Evolutionary conservation across 2,797 vertebrate genomes (phyloP).

Genomic region (Pseudochirops cupreus): DNA sequence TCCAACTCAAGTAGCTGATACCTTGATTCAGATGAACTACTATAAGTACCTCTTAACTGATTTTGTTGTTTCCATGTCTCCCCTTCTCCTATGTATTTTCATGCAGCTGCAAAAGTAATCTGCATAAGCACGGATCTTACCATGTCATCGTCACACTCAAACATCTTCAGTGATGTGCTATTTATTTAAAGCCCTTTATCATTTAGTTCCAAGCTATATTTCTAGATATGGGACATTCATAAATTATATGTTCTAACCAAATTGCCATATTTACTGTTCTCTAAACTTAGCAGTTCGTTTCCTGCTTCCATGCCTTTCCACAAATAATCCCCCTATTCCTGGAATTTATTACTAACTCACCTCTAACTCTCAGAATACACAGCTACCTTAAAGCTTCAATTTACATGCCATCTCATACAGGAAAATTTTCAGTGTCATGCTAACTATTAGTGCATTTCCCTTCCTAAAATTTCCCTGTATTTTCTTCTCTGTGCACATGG

Average conservation of each 20-base stretch:
- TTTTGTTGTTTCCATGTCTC: background rate
- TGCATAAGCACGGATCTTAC: background rate
- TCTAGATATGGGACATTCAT: background rate
- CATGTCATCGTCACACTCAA: background rate
- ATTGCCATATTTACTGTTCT: background rate
- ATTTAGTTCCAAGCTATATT: background rate
- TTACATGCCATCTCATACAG: background rate
- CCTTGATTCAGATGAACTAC: background rate
- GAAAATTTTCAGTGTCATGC: background rate
- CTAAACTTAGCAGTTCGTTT: too few species aligned
- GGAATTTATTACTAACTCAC: background rate
- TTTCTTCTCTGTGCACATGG: background rate
- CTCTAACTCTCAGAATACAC: background rate
- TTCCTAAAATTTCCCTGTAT: background rate
- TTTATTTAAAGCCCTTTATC: background rate
- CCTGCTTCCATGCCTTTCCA: background rate
- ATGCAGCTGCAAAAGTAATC: background rate
- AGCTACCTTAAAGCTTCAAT: background rate
- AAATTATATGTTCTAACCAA: background rate
- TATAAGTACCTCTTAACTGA: background rate
- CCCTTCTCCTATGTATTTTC: background rate
- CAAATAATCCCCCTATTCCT: background rate
- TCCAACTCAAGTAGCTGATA: background rate
- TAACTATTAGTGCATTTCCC: background rate
- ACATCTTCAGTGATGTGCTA: background rate